Conservation (phyloP, 2,888 invertebrate genomes). For the Drosophila suboccidentalis region DNA sequence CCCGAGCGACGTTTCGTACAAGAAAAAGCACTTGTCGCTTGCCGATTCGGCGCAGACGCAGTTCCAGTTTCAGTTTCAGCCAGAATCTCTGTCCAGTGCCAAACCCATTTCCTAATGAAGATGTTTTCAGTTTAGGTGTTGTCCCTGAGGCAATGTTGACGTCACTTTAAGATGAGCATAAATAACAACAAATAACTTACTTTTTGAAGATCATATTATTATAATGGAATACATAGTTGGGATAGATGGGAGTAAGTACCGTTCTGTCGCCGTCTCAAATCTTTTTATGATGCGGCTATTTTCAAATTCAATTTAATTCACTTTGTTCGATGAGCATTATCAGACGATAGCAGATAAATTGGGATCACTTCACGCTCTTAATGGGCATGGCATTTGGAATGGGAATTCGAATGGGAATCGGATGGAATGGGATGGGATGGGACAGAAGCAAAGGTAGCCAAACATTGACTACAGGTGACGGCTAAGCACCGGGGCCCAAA, state of each 20-base stretch:
- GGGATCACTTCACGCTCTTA: constrained; percentile 86
- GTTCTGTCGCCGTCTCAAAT: constrained; percentile 23
- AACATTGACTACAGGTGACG: constrained; percentile 65
- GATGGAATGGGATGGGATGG: constrained; percentile 10
- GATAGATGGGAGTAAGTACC: constrained; percentile 27
- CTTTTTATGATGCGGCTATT: constrained; percentile 64
- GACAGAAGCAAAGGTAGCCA: constrained; percentile 77
- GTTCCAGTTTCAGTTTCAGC: constrained; percentile 1
- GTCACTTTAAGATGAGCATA: constrained; percentile 71
- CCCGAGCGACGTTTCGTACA: constrained; percentile 80
- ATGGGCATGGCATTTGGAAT: constrained; percentile 69
- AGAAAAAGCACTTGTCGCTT: constrained; percentile 83
- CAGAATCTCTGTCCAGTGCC: constrained; percentile 8
- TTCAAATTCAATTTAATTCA: constrained; percentile 85
- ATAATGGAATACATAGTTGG: not conserved
- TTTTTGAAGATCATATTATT: constrained; percentile 5
- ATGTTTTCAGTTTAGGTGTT: constrained; percentile 56
- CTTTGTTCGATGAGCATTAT: constrained; percentile 86
- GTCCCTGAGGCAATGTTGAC: constrained; percentile 58
- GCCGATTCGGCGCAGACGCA: constrained; percentile 13
- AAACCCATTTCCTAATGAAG: constrained; percentile 72
- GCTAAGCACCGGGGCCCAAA: constrained; percentile 6
- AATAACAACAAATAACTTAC: constrained; percentile 68
- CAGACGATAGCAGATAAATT: constrained; percentile 85
- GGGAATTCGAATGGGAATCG: constrained; percentile 9